Base-by-base conservation (phyloP, 2,113 vertebrate species). In the Zosterops borbonicus region DNA sequence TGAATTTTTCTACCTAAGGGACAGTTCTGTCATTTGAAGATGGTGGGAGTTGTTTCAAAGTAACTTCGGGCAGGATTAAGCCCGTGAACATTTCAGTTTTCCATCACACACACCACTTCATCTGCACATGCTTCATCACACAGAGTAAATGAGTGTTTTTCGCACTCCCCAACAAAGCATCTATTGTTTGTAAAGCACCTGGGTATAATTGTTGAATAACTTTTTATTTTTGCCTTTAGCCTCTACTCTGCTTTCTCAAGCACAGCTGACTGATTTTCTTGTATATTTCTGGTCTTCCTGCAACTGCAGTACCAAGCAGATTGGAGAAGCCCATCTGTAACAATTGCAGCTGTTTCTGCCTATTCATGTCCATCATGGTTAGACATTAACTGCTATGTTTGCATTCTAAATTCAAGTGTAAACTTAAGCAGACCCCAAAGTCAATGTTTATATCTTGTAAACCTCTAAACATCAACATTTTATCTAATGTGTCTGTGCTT, bases 391-490 rank as follows among this genome's bases (percentile, higher is more conserved):
- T 83, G 58, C 15, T 62, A 31, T 81, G 35, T 92, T 91, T 92
- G 85, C 56, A 64, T 89, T 89, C 73, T 82, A 78, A 71, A 83
- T 83, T 76, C 53, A 46, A 70, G 24, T 87, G 70, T 96, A 88
- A 92, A 96, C 87, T 83, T 86, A 52, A 82, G 62, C 76, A 95
- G 79, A 88, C 94, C 71, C 84, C 75, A 95, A 94, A 96, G 62
- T 96, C 94, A 97, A 93, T 75, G 39, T 96, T 95, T 95, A 77
- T 71, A 31, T 95, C 81, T 85, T 68, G 20, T 90, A 74, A 95
- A 82, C 95, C 62, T 93, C 92, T 73, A 91, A 94, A 96, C 77
- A 94, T 89, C 93, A 92, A 93, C 83, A 83, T 94, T 94, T 94
- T 96, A 92, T 82, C 94, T 97, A 52, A 93, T 89, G 28, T 85